These are phyloP conservation scores for Progne subis DNA, from an alignment of 2,113 vertebrate genomes.

Conservation along the genomic window DNA sequence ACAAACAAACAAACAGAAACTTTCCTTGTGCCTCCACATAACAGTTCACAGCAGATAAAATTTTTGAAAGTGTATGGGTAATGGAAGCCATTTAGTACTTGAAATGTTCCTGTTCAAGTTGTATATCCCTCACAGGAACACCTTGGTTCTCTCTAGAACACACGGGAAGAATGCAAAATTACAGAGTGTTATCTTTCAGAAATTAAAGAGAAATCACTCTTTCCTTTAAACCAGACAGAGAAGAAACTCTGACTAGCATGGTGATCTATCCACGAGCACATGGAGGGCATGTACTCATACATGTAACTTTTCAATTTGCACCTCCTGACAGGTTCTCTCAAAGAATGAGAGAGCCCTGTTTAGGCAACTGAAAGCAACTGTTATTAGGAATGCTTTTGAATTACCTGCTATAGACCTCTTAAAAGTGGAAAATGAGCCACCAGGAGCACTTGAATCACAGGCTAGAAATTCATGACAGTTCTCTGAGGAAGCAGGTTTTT, in stretches of 20 bases:
- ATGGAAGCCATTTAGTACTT: background rate
- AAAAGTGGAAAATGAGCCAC: background rate
- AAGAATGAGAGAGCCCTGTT: background rate
- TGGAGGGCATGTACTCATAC: background rate
- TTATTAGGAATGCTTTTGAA: background rate
- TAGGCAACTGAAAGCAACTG: background rate
- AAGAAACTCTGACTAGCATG: background rate
- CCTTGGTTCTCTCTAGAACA: background rate
- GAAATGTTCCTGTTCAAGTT: background rate
- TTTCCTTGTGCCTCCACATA: background rate
- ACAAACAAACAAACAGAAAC: background rate
- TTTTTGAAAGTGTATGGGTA: background rate
- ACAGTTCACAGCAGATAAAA: background rate
- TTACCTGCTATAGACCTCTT: background rate
- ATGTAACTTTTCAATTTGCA: background rate
- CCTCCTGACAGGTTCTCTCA: background rate
- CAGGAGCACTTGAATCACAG: background rate
- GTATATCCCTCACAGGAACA: background rate
- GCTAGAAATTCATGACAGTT: background rate
- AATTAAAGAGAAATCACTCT: background rate
- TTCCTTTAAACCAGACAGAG: background rate
- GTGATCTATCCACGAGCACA: background rate
- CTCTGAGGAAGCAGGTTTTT: background rate
- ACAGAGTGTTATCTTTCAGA: background rate
- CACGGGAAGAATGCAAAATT: background rate